Base-by-base conservation (phyloP, 2,888 invertebrate species). In the Achlya flavicornis region DNA sequence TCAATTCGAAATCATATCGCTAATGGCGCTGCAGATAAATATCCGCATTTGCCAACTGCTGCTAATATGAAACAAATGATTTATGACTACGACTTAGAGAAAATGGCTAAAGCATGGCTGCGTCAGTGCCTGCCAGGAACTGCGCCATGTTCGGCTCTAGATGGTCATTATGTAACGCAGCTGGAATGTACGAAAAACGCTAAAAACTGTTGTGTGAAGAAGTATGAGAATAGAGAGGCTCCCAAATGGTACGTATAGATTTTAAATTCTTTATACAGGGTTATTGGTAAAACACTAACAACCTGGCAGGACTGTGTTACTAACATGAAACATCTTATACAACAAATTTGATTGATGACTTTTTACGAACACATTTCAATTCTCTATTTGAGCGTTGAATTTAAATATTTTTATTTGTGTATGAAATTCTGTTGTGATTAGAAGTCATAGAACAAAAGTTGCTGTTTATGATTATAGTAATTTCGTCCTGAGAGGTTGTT, bases 1-100 rank as follows among this genome's bases (percentile, higher is more conserved):
- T 81, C 91, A 38, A 93, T 93, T 88, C 82, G 93, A 38, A 92
- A 92, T 76, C 83, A 85, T 41, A 74, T 93, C n/a, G 93, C 93
- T 12, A 81, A 68, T 66, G 90, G 91, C 12, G 63, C 70, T 63
- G 70, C 83, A 16, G 65, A 72, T 0, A 76, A 76, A 66, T 93
- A 92, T 76, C 65, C 71, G 19, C 86, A 89, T 72, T 81, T 93
- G 63, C 90, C 91, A 11, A 70, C 81, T 62, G 93, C 92, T 41
- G 84, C 90, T 32, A 85, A 93, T 69, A 93, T 93, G 90, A 85
- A 87, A 66, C 91, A 92, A 78, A 69, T 93, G 1, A 82, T 86
- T 59, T 93, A 93, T 66, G 91, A 93, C 70, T 76, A 76, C 58
- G 92, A 92, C 75, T 83, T 93, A 64, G 84, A 92, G 72, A 83